Evolutionary conservation across 2,888 invertebrate species (phyloP), one percentile per base, ranked within the genome.

Genomic region (Drosophila limbata): DNA sequence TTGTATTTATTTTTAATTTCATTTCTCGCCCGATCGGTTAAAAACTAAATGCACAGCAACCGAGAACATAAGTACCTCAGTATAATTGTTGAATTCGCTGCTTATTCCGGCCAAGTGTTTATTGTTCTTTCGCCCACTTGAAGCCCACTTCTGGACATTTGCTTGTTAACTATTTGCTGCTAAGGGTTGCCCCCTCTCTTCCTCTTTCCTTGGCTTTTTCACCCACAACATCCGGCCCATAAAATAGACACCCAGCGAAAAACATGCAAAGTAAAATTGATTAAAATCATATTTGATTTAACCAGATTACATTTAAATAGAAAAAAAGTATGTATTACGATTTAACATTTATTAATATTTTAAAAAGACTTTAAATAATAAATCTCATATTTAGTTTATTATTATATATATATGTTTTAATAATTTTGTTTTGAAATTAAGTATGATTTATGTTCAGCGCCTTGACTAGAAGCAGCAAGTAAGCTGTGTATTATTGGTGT

Each of bases 21-120:
- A 80, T 76, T 82, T 67, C 68, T 69, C 67, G 69, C 66, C 71
- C 65, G 66, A 72, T 77, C 81, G 81, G 82, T 77, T 88, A 79
- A 86, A 82, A 69, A 84, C 70, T 68, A 70, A 69, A 70, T 68
- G 60, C 64, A 70, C 69, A 65, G 65, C 21, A 28, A 2, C 28
- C 28, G 28, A 70, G 48, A 50, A 21, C 37, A 39, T 15, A 40
- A 33, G 31, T 15, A 56, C 17, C 35, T 21, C 9, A 44, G 31
- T 19, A 17, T 28, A n/a, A 28, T 13, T n/a, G 28, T 28, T 28
- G 28, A 39, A 21, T 5, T 21, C 44, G 35, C 33, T 19, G 55
- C 56, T 48, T 63, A 66, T 76, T 73, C 65, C 62, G 76, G 77
- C 65, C 77, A 76, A 76, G 77, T 77, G 77, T 77, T 77, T 77